Evolutionary conservation across 35 echinoderm and acorn worm species (phyloP), one percentile per base, ranked within the genome.

Genomic region (Eucidaris tribuloides): DNA sequence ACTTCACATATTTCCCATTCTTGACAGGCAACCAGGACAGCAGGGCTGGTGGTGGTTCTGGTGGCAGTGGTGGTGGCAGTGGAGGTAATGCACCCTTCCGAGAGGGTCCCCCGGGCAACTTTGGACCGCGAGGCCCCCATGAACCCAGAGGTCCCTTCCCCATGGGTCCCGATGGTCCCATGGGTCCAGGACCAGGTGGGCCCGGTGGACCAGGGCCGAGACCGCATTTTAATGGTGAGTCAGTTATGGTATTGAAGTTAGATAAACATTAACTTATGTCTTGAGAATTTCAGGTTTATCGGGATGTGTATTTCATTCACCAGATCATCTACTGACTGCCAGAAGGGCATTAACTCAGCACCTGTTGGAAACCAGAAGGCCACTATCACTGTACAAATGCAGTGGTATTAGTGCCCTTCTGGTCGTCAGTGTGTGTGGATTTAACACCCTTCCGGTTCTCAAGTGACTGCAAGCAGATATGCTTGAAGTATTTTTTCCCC

Each of bases 161-260:
- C 3, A 27, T 61, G 36, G 37, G 72, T 11, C 65, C 64, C 7
- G 62, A 23, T 29, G 25, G 65, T 2, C 44, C 66, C 13, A 24
- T 46, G 42, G 37, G 5, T 34, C 22, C 14, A 20, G 58, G 82
- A 23, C 65, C 82, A 36, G 58, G 36, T 45, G 61, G 50, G 14
- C 79, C 50, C 28, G 20, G 63, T 34, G 76, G 76, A 14, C 77
- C 77, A 17, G 31, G 58, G 3, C 55, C 56, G 39, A 39, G 81
- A 3, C 55, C 82, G 20, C 82, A 2, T 19, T 84, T 72, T 84
- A 40, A 46, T 68, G 82, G 82, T 84, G 39, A 84, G 82, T 1
- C 5, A 15, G 38, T 2, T 28, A 22, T 22, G 30, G 56, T 24
- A 6, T 54, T 7, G 18, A 24, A 59, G 22, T 5, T 4, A 22